Conservation (phyloP, 2,888 invertebrate genomes). For the Habroteleia sp. region DNA sequence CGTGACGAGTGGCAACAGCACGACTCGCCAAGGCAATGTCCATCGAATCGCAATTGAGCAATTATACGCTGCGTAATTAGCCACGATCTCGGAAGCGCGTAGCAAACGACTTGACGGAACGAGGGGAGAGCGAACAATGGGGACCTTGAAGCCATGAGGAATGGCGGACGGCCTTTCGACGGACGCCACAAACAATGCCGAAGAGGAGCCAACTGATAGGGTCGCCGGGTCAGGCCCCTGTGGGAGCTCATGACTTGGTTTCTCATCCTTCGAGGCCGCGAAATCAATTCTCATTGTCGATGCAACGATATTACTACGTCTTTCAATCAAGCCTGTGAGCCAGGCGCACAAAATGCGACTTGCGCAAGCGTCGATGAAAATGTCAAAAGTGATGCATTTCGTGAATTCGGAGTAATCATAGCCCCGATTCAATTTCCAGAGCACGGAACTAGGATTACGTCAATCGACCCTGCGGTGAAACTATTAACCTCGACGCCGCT, state of each 20-base stretch:
- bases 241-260: conserved; percentile 77
- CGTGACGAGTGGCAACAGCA: conserved; percentile 33
- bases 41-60: conserved; percentile 57
- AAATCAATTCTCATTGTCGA: conserved; percentile 59
- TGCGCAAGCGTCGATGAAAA: conserved; percentile 53
- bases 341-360: not conserved
- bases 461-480: conserved; percentile 66
- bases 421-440: conserved; percentile 58
- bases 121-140: conserved; percentile 70
- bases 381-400: conserved; percentile 54
- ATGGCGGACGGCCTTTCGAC: conserved; percentile 71
- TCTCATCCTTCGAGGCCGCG: conserved; percentile 64
- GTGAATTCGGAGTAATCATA: conserved; percentile 42
- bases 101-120: conserved; percentile 62
- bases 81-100: conserved; percentile 65
- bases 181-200: conserved; percentile 74
- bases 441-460: conserved; percentile 55
- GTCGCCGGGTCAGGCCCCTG: conserved; percentile 77
- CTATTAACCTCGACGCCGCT: conserved; percentile 68
- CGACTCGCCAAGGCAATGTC: conserved; percentile 24
- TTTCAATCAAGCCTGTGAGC: conserved; percentile 24
- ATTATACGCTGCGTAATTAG: conserved; percentile 54
- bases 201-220: conserved; percentile 75
- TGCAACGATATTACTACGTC: conserved; percentile 37
- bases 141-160: conserved; percentile 67